Conservation (phyloP, 2,113 vertebrate species). For the Python bivittatus region DNA sequence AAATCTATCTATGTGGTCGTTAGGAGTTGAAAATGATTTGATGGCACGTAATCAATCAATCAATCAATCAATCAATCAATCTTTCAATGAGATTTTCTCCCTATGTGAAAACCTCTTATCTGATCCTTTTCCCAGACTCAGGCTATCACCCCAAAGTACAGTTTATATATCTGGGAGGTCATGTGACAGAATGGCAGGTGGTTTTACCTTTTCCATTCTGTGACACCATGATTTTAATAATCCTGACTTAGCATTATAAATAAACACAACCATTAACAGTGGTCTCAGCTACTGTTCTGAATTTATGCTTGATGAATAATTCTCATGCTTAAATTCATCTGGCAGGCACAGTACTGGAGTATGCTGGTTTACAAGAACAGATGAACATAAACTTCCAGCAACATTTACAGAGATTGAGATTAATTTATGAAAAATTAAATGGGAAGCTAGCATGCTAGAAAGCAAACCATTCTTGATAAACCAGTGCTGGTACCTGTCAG, state of each 20-base stretch:
- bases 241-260: neutral
- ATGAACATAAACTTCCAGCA: conserved; percentile 59
- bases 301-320: neutral
- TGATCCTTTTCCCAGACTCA: neutral
- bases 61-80: neutral
- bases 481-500: neutral
- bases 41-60: neutral
- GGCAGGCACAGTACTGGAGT: neutral
- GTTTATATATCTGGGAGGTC: neutral
- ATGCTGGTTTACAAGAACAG: conserved; percentile 60
- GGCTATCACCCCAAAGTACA: neutral
- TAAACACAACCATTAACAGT: neutral
- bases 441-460: neutral
- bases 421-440: neutral
- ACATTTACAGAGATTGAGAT: conserved; percentile 22
- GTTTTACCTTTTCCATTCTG: neutral
- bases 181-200: neutral
- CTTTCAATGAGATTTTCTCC: neutral
- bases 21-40: neutral
- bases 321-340: neutral
- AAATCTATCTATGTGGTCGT: neutral
- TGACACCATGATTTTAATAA: neutral
- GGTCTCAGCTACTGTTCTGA: conserved; percentile 51
- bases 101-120: neutral
- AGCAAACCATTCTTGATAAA: neutral